Evolutionary conservation across 2,113 vertebrate species (phyloP).

Genomic region (Trochalopteron elliotii): DNA sequence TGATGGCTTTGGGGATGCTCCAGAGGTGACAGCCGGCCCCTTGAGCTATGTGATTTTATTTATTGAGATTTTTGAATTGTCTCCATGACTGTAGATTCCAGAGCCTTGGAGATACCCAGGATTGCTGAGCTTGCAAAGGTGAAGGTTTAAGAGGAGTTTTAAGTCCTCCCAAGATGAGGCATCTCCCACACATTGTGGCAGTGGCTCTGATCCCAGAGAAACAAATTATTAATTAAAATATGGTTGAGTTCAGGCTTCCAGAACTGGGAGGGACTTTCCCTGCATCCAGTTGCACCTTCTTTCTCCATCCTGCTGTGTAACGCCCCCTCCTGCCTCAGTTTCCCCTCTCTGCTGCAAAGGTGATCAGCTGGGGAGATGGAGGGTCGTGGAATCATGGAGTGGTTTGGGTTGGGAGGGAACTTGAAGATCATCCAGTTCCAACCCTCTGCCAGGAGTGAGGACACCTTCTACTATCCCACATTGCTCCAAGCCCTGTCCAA

Average conservation of each 20-base stretch:
- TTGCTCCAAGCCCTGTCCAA: rapidly evolving
- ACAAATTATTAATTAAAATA: neutral
- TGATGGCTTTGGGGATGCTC: neutral
- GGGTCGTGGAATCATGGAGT: neutral
- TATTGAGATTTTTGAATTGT: neutral
- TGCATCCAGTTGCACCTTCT: neutral
- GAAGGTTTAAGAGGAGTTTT: neutral
- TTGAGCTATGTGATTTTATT: neutral
- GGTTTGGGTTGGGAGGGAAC: neutral
- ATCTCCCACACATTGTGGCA: rapidly evolving
- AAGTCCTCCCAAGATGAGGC: rapidly evolving
- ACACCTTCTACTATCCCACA: neutral
- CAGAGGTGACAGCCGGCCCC: neutral
- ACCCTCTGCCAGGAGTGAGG: neutral
- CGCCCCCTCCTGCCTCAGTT: neutral
- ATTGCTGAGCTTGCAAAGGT: neutral
- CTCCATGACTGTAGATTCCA: rapidly evolving
- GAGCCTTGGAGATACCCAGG: neutral
- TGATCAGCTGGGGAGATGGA: neutral
- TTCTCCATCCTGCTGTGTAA: neutral
- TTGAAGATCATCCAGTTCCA: neutral
- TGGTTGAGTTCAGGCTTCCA: neutral
- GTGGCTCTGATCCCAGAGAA: neutral
- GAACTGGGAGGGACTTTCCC: neutral
- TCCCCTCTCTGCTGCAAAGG: neutral